A percentile compares a stretch with the other conserved stretches of the same genome.
Conservation (phyloP, 37 sponge, comb jelly and placozoan genomes). For the Hexactinellida sp. region DNA sequence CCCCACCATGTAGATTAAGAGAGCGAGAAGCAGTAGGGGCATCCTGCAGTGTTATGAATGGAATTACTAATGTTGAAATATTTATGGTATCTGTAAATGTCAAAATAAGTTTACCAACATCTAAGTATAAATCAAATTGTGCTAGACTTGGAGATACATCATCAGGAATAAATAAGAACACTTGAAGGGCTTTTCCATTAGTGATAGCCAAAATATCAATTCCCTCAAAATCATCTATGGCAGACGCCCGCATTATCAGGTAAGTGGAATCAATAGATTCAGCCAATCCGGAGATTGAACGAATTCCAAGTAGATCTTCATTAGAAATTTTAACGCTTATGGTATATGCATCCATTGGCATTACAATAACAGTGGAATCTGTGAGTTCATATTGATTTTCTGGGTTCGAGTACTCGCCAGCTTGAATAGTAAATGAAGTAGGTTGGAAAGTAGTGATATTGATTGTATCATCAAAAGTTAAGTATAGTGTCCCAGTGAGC, state of each 20-base stretch:
- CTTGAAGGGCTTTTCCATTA: constrained; percentile 58
- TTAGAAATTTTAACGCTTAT: constrained; percentile 48
- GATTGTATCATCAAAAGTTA: constrained; percentile 79
- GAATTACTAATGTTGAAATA: constrained; percentile 24
- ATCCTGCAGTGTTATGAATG: constrained; percentile 13
- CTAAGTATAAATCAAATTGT: constrained; percentile 39
- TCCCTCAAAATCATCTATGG: constrained; percentile 63
- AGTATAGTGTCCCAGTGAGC: constrained; percentile 42
- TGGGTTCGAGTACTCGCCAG: not conserved
- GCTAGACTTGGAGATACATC: constrained; percentile 31
- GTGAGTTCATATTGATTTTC: not conserved
- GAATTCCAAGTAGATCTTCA: constrained; percentile 51
- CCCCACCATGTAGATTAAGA: not conserved
- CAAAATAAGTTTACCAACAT: constrained; percentile 45
- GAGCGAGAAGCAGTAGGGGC: not conserved
- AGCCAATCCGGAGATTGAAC: constrained; percentile 42
- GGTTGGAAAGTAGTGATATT: constrained; percentile 37
- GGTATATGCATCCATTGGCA: constrained; percentile 36
- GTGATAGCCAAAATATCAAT: constrained; percentile 73
- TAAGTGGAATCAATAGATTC: constrained; percentile 35
- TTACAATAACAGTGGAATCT: not conserved
- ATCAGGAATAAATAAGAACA: constrained; percentile 39
- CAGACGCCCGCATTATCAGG: constrained; percentile 58
- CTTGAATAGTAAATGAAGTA: constrained; percentile 63
- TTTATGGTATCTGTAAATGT: constrained; percentile 70